phyloP scores from a whole-genome alignment of 2,888 invertebrate genomes.

The Chloromyia formosa region DNA sequence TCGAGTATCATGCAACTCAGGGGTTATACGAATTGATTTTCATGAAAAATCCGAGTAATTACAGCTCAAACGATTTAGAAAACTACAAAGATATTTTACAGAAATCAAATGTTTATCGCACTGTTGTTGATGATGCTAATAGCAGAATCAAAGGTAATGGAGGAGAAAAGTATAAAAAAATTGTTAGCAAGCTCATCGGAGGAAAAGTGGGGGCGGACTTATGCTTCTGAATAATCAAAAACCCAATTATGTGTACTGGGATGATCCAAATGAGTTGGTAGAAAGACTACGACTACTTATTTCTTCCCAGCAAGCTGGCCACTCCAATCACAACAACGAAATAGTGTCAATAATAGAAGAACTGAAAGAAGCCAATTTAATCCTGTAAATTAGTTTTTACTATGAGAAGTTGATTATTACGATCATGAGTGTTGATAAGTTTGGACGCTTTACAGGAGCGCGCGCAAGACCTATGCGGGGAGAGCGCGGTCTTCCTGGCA shows the following conservation, averaged over 20 bases:
- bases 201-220: slow-evolving; percentile 2
- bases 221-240: slow-evolving; percentile 11
- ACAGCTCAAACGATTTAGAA: slow-evolving; percentile 2
- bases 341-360: slow-evolving; percentile 57
- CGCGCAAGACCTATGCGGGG: background rate
- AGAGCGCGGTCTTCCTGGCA: slow-evolving; percentile 4
- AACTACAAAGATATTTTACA: no score
- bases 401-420: background rate
- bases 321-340: slow-evolving; percentile 55
- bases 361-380: slow-evolving; percentile 28
- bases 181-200: background rate
- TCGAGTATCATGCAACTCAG: slow-evolving; percentile 30
- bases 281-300: slow-evolving; percentile 54
- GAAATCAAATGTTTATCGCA: slow-evolving; percentile 12
- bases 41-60: slow-evolving; percentile 39
- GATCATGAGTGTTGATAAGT: slow-evolving; percentile 26
- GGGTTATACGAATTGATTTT: background rate
- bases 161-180: slow-evolving; percentile 36
- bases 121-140: background rate
- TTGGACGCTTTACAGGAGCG: slow-evolving; percentile 9
- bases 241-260: slow-evolving; percentile 52
- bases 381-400: background rate
- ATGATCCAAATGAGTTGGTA: slow-evolving; percentile 56
- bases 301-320: slow-evolving; percentile 55
- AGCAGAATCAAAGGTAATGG: slow-evolving; percentile 35